Base-by-base conservation (phyloP, 1,140 invertebrate genomes). In the Papilio machaon region DNA sequence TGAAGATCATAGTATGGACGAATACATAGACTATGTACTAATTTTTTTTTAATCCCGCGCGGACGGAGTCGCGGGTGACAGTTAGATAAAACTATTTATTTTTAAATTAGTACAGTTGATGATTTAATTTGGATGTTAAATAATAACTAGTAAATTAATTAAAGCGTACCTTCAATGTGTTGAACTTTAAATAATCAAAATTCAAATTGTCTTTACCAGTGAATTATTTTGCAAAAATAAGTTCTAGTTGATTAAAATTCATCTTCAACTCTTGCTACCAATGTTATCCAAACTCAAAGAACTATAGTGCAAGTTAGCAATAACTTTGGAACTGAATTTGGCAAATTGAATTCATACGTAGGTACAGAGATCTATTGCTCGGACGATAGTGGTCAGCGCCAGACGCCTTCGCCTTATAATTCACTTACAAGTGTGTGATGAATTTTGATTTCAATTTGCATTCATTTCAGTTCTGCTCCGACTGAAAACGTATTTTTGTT, bases 361-460 rank as follows among this genome's bases (percentile, higher is more conserved):
- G 60, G 75, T 83, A 85, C 47, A 81, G 52, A 64, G 78, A 73
- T 73, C 80, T 64, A 82, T 84, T 83, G 83, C 82, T 82, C 77
- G 38, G 15, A 67, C 75, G 17, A 58, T 79, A 79, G 73, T 38
- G 77, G 80, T 76, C 82, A 77, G 79, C 60, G 17, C 82, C 83
- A 74, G 83, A 78, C 79, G 73, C 84, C 83, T 82, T 83, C 70
- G 67, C 83, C 47, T 83, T 75, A 30, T 86, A 85, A 89, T 87
- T 87, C 77, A 84, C 80, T 86, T 87, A 85, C 82, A 84, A 85
- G 86, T 89, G 81, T 89, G 87, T 87, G 85, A 85, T 87, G 85
- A 89, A 88, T 85, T 87, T 82, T 83, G 84, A 87, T 85, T 85
- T 78, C 76, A 85, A 89, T 89, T 89, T 87, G 78, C 86, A 89